Conservation (phyloP, 2,113 vertebrate genomes). For the Bambusicola thoracicus region DNA sequence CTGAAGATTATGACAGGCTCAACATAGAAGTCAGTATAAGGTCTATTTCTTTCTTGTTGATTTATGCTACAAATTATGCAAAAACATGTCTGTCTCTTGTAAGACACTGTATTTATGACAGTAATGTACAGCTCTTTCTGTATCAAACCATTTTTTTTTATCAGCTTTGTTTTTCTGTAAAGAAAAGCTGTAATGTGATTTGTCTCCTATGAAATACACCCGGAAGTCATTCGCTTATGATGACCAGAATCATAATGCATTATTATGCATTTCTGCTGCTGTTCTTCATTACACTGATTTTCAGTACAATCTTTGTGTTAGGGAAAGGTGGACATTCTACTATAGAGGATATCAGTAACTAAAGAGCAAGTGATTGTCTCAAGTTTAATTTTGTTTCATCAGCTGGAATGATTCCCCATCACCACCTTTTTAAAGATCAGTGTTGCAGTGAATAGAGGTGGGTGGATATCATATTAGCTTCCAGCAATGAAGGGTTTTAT, state of each 20-base stretch:
- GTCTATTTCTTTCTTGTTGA: neutral
- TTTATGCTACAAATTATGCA: neutral
- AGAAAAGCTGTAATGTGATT: neutral
- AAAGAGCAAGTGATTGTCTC: conserved; percentile 5
- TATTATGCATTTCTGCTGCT: neutral
- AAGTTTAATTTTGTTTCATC: conserved; percentile 12
- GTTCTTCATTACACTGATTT: neutral
- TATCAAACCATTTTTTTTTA: neutral
- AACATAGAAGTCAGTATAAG: neutral
- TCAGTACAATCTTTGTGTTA: neutral
- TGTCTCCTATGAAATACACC: neutral
- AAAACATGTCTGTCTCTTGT: neutral
- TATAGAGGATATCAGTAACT: neutral
- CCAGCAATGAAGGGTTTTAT: neutral
- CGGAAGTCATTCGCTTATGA: neutral
- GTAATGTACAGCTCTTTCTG: neutral
- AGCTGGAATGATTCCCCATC: conserved; percentile 7
- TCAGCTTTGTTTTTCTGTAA: neutral
- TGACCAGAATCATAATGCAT: neutral
- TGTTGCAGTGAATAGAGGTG: conserved; percentile 23
- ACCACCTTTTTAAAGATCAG: conserved; percentile 6
- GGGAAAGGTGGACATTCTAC: neutral
- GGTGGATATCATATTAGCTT: conserved; percentile 6
- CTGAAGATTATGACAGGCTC: neutral
- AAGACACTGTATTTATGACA: neutral